These are phyloP conservation scores for Venusia cambrica DNA, from an alignment of 2,888 invertebrate species.

Conservation along the genomic window DNA sequence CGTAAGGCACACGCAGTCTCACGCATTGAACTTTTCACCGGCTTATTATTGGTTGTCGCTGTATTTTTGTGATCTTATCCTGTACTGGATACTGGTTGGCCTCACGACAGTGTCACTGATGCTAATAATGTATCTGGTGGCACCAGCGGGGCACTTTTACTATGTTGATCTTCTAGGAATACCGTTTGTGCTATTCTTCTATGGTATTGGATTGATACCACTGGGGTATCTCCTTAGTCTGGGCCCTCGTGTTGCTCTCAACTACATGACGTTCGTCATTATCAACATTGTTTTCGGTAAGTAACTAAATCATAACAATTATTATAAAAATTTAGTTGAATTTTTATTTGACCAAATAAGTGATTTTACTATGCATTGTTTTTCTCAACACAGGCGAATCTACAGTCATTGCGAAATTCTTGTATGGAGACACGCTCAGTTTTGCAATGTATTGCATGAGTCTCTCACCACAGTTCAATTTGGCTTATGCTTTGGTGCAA, in stretches of 20 bases:
- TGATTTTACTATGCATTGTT: background rate
- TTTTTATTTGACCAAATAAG: background rate
- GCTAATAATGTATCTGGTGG: slow-evolving; percentile 39
- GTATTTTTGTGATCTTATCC: slow-evolving; percentile 54
- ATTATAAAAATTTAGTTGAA: background rate
- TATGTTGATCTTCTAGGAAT: slow-evolving; percentile 56
- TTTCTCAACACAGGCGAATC: slow-evolving; percentile 59
- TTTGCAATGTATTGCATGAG: slow-evolving; percentile 49
- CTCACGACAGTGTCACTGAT: slow-evolving; percentile 47
- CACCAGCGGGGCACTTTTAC: slow-evolving; percentile 39
- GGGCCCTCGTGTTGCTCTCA: slow-evolving; percentile 53
- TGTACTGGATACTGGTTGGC: slow-evolving; percentile 51
- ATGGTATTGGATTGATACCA: slow-evolving; percentile 61
- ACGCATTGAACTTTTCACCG: slow-evolving; percentile 60
- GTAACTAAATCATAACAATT: slow-evolving; percentile 12
- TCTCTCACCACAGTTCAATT: slow-evolving; percentile 65
- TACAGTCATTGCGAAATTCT: slow-evolving; percentile 55
- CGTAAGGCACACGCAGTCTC: slow-evolving; percentile 57
- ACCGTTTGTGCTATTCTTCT: slow-evolving; percentile 50
- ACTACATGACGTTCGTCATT: slow-evolving; percentile 58
- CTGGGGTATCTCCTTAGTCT: slow-evolving; percentile 68
- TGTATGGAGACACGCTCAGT: slow-evolving; percentile 50
- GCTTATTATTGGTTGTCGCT: slow-evolving; percentile 56
- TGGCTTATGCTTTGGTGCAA: slow-evolving; percentile 61
- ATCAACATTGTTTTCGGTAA: slow-evolving; percentile 62